phyloP scores from a whole-genome alignment of 2,113 vertebrate genomes.

The Istiophorus platypterus region DNA sequence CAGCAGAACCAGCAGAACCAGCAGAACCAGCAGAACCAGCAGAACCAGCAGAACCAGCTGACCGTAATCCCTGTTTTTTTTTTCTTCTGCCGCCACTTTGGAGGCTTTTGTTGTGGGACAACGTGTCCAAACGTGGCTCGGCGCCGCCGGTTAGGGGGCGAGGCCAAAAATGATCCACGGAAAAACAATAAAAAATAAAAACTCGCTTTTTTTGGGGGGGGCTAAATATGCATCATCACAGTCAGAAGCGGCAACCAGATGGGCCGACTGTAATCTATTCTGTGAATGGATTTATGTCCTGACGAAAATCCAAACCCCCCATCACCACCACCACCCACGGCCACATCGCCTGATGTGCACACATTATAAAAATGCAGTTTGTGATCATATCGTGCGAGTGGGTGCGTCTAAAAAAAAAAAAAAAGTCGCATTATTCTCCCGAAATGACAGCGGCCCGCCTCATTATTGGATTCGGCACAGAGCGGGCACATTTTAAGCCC shows the following conservation, averaged over 20 bases:
- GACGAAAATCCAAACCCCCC: slow-evolving; percentile 57
- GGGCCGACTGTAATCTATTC: slow-evolving; percentile 57
- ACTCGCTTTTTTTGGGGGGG: neutral
- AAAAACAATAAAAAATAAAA: no score
- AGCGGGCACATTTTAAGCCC: slow-evolving; percentile 1
- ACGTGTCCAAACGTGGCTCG: no score
- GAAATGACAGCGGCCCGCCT: slow-evolving; percentile 30
- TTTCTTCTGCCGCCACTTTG: neutral
- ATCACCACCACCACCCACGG: no score
- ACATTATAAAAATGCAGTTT: slow-evolving; percentile 44
- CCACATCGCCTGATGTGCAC: slow-evolving; percentile 24
- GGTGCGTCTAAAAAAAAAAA: slow-evolving; percentile 44
- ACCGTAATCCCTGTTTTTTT: no score
- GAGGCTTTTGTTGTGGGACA: neutral
- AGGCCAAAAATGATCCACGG: neutral
- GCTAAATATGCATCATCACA: neutral
- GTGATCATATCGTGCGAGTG: slow-evolving; percentile 29
- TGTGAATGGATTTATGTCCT: slow-evolving; percentile 63
- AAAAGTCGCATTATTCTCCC: slow-evolving; percentile 7
- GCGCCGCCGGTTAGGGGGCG: neutral
- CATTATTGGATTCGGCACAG: slow-evolving; percentile 31
- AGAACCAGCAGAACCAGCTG: no score
- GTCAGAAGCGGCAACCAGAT: slow-evolving; percentile 43
- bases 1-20: no score
- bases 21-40: no score